phyloP scores from a whole-genome alignment of 2,797 vertebrate species.

The Aldrovandia affinis region DNA sequence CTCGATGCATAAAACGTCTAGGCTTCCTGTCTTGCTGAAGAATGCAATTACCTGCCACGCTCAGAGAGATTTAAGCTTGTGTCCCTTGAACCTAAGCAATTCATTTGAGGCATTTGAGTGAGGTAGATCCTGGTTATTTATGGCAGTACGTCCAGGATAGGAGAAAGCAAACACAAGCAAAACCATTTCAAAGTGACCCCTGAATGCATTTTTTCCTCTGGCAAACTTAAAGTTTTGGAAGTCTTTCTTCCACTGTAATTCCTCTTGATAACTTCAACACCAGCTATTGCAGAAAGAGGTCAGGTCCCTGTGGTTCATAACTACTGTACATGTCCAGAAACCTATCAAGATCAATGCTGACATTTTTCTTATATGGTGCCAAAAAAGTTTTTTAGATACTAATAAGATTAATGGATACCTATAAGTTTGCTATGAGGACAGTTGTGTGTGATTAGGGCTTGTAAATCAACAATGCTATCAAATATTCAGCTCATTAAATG shows the following conservation, averaged over 20 bases:
- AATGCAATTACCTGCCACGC: background rate
- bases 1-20: background rate
- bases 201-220: background rate
- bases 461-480: slow-evolving; percentile 64
- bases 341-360: slow-evolving; percentile 54
- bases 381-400: slow-evolving; percentile 54
- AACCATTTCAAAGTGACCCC: slow-evolving; percentile 61
- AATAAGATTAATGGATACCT: slow-evolving; percentile 47
- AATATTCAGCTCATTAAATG: background rate
- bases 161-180: slow-evolving; percentile 53
- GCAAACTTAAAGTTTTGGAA: slow-evolving; percentile 48
- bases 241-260: slow-evolving; percentile 21
- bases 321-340: slow-evolving; percentile 66
- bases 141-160: slow-evolving; percentile 37
- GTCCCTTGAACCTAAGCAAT: background rate
- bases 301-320: slow-evolving; percentile 60
- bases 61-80: slow-evolving; percentile 3
- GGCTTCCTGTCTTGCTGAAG: background rate
- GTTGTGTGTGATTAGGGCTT: slow-evolving; percentile 60
- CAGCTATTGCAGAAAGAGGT: slow-evolving; percentile 64
- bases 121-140: slow-evolving; percentile 32
- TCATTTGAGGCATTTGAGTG: slow-evolving; percentile 10
- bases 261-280: slow-evolving; percentile 61
- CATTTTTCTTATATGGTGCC: slow-evolving; percentile 31
- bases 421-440: slow-evolving; percentile 55